Evolutionary conservation across 2,113 vertebrate species (phyloP).

Genomic region (Trichomycterus rosablanca): DNA sequence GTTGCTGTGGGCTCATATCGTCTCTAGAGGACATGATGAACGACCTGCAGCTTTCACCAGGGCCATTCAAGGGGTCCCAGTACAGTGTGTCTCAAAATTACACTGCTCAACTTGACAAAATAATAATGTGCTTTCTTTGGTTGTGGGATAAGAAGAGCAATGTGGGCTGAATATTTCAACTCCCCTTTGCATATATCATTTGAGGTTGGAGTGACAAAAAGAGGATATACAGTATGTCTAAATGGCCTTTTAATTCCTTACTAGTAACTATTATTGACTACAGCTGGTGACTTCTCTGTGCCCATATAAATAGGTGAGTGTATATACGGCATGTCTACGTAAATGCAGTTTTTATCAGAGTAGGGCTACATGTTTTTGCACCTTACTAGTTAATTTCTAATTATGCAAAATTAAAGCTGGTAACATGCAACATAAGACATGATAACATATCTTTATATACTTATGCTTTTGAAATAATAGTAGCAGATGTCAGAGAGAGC

Average conservation of each 20-base stretch:
- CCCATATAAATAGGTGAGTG: not conserved
- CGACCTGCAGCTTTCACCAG: conserved; percentile 41
- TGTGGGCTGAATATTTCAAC: conserved; percentile 41
- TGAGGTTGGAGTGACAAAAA: conserved; percentile 16
- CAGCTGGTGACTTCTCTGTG: not conserved
- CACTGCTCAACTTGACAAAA: conserved; percentile 53
- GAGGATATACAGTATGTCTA: too few species aligned
- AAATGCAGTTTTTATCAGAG: too few species aligned
- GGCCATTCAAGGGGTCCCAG: conserved; percentile 48
- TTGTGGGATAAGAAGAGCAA: conserved; percentile 36
- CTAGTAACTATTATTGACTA: too few species aligned
- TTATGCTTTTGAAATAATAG: not conserved
- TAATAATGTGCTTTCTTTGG: conserved; percentile 45
- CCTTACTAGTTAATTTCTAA: too few species aligned
- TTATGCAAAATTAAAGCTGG: too few species aligned
- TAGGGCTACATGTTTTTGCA: too few species aligned
- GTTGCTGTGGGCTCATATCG: conserved; percentile 44
- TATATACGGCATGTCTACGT: not conserved
- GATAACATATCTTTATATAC: not conserved
- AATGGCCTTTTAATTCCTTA: too few species aligned
- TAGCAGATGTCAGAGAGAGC: not conserved
- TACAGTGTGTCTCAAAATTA: conserved; percentile 52
- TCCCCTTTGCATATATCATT: conserved; percentile 37
- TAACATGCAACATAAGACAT: too few species aligned
- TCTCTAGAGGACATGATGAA: conserved; percentile 45